Base-by-base conservation (phyloP, 2,888 invertebrate genomes). In the Toxonevra muliebris region DNA sequence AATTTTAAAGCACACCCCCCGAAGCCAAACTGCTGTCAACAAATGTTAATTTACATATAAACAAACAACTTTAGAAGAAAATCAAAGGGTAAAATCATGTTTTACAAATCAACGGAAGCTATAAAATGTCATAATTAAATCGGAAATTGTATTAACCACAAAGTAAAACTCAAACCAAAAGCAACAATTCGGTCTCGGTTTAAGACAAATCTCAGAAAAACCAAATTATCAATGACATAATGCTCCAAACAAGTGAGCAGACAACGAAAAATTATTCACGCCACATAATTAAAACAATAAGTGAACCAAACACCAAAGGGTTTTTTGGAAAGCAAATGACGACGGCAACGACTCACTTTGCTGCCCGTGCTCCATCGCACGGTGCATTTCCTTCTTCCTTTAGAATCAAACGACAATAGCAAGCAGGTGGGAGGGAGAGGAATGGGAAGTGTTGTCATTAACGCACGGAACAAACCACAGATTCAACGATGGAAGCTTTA, bases 281-380 rank as follows among this genome's bases (percentile, higher is more conserved):
- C 82, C 70, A 74, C 74, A 79, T 81, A 82, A 82, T 82, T 82
- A 82, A 77, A 77, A 75, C 75, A 77, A 76, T 76, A 76, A 73
- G 74, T 73, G 71, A 53, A 53, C 53, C 42, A 57, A 64, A 69
- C 66, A 59, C 61, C 69, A 65, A 72, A 71, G 68, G 71, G 70
- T 66, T 72, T 40, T 64, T 19, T 50, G 40, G 45, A 17, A 13
- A 43, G 59, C 48, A n/a, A n/a, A 30, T 7, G 30, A 30, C 30
- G 2, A 30, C 30, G 30, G 7, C 30, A 7, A 30, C 30, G 30
- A 30, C 30, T 30, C 30, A 30, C 30, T 30, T 30, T 30, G 7
- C 30, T 30, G 30, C 30, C 30, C 30, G 30, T 30, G 30, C 30
- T 30, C 30, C 30, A 7, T n/a, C 2, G 30, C 30, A 4, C 30